Evolutionary conservation across 2,797 vertebrate genomes (phyloP).

Genomic region (Galagoides demidoff): DNA sequence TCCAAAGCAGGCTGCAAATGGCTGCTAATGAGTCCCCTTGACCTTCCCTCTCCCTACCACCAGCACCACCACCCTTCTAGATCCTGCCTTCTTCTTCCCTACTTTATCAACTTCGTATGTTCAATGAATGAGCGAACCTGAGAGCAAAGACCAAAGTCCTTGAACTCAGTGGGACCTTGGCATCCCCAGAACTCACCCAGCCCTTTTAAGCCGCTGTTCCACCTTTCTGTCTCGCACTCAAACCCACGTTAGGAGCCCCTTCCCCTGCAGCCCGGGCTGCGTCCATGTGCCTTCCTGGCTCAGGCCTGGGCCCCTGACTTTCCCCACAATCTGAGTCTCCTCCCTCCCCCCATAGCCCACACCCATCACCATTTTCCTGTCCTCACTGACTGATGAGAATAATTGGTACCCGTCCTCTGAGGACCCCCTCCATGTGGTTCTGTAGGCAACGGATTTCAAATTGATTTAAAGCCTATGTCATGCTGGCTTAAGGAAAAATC

Average conservation of each 20-base stretch:
- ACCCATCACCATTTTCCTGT: not conserved
- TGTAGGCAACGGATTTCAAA: slow-evolving; percentile 76
- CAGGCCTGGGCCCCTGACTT: not conserved
- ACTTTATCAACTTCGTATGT: not conserved
- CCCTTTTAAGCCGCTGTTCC: not conserved
- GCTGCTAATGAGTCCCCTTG: not conserved
- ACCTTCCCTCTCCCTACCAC: not conserved
- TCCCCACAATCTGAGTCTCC: not conserved
- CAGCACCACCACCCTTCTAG: not conserved
- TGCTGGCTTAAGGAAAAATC: slow-evolving; percentile 66
- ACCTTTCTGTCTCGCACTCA: not conserved
- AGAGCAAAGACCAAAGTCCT: not conserved
- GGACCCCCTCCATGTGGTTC: slow-evolving; percentile 40
- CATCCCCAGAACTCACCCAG: not conserved
- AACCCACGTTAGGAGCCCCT: rapidly evolving
- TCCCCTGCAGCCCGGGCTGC: rapidly evolving
- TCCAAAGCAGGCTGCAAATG: not conserved
- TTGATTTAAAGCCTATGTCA: slow-evolving; percentile 79
- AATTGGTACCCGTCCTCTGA: slow-evolving; percentile 36
- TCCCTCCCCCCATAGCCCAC: not conserved
- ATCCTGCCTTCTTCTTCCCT: not conserved
- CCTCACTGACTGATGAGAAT: slow-evolving; percentile 61
- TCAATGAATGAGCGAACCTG: not conserved
- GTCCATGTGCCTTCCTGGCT: not conserved
- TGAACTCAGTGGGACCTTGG: not conserved